Conservation (phyloP, 2,797 vertebrate genomes). For the Notolabrus celidotus region DNA sequence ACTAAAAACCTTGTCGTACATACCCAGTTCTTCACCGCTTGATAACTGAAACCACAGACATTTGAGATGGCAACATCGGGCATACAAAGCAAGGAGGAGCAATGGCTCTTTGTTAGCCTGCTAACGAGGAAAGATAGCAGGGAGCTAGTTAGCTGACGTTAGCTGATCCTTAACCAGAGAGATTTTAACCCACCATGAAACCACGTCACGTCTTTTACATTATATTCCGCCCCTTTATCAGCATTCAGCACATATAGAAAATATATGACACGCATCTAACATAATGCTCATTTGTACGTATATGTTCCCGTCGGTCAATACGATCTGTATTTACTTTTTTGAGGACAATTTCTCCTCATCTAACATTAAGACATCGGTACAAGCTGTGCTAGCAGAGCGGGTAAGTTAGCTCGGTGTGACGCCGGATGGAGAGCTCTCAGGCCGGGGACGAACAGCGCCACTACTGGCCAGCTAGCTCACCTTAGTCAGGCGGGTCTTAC, state of each 20-base stretch:
- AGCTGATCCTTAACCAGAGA: constrained; percentile 62
- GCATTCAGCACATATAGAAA: not conserved
- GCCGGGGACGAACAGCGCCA: constrained; percentile 53
- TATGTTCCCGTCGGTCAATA: not conserved
- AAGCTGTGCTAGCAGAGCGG: constrained; percentile 23
- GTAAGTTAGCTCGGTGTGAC: constrained; percentile 40
- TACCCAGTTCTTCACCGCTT: constrained; percentile 3
- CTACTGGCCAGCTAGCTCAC: constrained; percentile 35
- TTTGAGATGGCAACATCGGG: constrained; percentile 53
- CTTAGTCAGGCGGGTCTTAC: constrained; percentile 68
- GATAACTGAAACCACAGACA: constrained; percentile 6
- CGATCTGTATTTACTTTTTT: not conserved
- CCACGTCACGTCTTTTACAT: constrained; percentile 51
- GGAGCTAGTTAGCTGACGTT: constrained; percentile 67
- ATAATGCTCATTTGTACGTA: not conserved
- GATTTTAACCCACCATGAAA: constrained; percentile 48
- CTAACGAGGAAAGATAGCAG: constrained; percentile 60
- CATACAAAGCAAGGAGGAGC: constrained; percentile 73
- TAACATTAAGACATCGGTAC: not conserved
- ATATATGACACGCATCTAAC: not conserved
- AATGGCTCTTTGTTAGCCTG: constrained; percentile 82
- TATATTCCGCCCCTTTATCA: not conserved
- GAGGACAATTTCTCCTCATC: constrained; percentile 29
- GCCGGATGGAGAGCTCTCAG: constrained; percentile 57
- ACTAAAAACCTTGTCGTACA: not conserved